These are phyloP conservation scores for Chaunax sp. DNA, from an alignment of 2,797 vertebrate species.

Conservation along the genomic window DNA sequence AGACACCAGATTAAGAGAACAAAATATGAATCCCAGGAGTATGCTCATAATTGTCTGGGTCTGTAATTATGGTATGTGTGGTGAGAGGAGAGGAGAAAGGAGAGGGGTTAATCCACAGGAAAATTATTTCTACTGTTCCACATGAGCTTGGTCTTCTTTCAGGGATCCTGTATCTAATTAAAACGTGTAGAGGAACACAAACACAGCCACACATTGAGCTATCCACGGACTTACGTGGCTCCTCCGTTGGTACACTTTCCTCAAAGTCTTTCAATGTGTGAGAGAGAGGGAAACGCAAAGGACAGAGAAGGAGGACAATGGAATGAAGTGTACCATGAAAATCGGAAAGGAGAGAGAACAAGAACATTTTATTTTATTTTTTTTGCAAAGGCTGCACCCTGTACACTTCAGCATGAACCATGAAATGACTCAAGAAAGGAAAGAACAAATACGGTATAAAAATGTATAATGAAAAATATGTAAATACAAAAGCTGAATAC, in stretches of 20 bases:
- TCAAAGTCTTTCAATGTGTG: slow-evolving; percentile 81
- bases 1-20: slow-evolving; percentile 83
- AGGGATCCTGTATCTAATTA: slow-evolving; percentile 66
- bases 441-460: slow-evolving; percentile 10
- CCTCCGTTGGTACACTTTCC: slow-evolving; percentile 78
- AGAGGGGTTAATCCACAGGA: slow-evolving; percentile 61
- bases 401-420: slow-evolving; percentile 19
- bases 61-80: slow-evolving; percentile 77
- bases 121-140: slow-evolving; percentile 63
- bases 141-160: slow-evolving; percentile 44
- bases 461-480: background rate
- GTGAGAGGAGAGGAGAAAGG: slow-evolving; percentile 23
- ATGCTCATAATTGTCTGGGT: slow-evolving; percentile 78
- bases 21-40: slow-evolving; percentile 81
- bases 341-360: slow-evolving; percentile 27
- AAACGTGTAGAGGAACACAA: slow-evolving; percentile 61
- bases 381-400: slow-evolving; percentile 17
- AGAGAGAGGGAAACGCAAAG: slow-evolving; percentile 29
- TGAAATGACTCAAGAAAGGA: slow-evolving; percentile 16
- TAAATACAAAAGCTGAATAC: background rate
- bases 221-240: slow-evolving; percentile 80
- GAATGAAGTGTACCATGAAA: slow-evolving; percentile 34
- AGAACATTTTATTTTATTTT: no score
- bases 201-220: slow-evolving; percentile 58
- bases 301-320: slow-evolving; percentile 30